A percentile compares a stretch with the other conserved stretches of the same genome.
These are phyloP conservation scores for Tiliacea aurago DNA, from an alignment of 2,888 invertebrate genomes.

Conservation along the genomic window DNA sequence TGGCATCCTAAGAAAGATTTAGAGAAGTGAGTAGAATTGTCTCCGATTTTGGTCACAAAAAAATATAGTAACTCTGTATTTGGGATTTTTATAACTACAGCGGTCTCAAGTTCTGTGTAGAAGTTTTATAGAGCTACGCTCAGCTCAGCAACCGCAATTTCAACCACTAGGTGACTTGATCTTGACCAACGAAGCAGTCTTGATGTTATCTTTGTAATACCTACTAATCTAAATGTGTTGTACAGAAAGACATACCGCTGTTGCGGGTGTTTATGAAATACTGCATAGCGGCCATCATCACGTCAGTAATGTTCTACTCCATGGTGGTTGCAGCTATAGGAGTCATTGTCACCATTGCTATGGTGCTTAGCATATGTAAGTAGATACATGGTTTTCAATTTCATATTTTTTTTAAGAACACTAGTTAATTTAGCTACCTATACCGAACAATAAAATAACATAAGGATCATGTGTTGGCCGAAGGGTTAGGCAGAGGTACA, in stretches of 20 bases:
- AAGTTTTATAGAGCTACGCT: too few species aligned
- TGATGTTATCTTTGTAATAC: not conserved
- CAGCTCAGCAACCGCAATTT: too few species aligned
- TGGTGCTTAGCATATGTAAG: constrained; percentile 76
- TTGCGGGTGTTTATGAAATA: constrained; percentile 79
- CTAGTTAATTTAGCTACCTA: not conserved
- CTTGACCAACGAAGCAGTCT: too few species aligned
- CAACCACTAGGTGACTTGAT: not conserved
- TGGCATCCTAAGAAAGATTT: too few species aligned
- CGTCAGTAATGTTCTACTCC: constrained; percentile 80
- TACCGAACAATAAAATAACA: not conserved
- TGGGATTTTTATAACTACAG: too few species aligned
- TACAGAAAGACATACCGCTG: constrained; percentile 77
- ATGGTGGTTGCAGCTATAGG: constrained; percentile 77
- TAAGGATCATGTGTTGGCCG: too few species aligned
- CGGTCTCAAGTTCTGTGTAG: too few species aligned
- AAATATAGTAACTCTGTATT: too few species aligned
- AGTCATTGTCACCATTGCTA: constrained; percentile 70
- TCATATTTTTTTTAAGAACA: not conserved
- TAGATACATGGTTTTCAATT: not conserved
- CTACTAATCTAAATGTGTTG: constrained; percentile 19
- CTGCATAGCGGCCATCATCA: constrained; percentile 70
- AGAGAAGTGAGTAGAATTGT: too few species aligned
- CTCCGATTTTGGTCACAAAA: too few species aligned
- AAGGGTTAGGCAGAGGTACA: not conserved